phyloP scores from a whole-genome alignment of 1,140 invertebrate species.

The Bombyx mandarina region DNA sequence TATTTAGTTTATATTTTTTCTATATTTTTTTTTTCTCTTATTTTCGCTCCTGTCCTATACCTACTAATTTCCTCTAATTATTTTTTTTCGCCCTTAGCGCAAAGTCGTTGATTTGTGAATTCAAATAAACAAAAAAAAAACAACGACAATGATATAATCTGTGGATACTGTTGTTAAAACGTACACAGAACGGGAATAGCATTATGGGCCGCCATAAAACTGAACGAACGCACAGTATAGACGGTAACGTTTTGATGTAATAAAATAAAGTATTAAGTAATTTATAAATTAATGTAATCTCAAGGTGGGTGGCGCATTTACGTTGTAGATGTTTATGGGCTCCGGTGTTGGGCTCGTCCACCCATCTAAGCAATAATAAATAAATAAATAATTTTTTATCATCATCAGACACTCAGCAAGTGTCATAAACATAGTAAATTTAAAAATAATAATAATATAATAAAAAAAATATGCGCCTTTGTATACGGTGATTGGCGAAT shows the following conservation, averaged over 20 bases:
- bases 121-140: slow-evolving; percentile 9
- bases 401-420: too few relatives aligned
- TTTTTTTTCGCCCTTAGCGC: slow-evolving; percentile 27
- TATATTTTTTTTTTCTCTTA: slow-evolving; percentile 37
- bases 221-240: slow-evolving; percentile 7
- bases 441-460: too few relatives aligned
- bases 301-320: too few relatives aligned
- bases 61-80: slow-evolving; percentile 37
- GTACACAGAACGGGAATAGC: slow-evolving; percentile 21
- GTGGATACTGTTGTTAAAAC: neutral
- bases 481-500: neutral
- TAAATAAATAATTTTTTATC: too few relatives aligned
- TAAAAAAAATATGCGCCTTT: too few relatives aligned
- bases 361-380: too few relatives aligned
- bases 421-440: too few relatives aligned
- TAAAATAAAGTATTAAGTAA: slow-evolving; percentile 6
- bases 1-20: slow-evolving; percentile 40
- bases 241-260: slow-evolving; percentile 16
- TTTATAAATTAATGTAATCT: too few relatives aligned
- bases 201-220: slow-evolving; percentile 26
- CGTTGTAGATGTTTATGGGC: too few relatives aligned
- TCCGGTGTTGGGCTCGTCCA: too few relatives aligned
- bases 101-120: slow-evolving; percentile 20
- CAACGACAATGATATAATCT: neutral
- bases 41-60: slow-evolving; percentile 43